Evolutionary conservation across 2,888 invertebrate species (phyloP), one percentile per base, ranked within the genome.

Genomic region (Ophion obscuratus): DNA sequence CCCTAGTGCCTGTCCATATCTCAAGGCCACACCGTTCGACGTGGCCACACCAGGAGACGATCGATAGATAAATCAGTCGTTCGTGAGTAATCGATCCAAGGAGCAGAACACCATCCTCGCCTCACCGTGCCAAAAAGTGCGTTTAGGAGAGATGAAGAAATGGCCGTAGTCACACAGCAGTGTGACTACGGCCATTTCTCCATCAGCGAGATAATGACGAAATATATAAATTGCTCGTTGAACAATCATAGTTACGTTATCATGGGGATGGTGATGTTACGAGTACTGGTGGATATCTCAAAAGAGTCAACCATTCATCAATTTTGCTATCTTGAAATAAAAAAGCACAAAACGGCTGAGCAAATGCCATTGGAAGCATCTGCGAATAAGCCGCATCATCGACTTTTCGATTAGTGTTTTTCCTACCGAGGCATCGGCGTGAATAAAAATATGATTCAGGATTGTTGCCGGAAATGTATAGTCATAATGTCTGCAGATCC

Each of bases 51-150:
- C 75, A 53, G 68, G 31, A 44, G 86, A 86, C 88, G 89, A 91
- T 92, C 91, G 90, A 90, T 92, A 91, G 92, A 91, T 92, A 92
- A 92, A 91, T 90, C 90, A 89, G 91, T 91, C 89, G 88, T 83
- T 90, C 87, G 88, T 88, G 88, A 90, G 88, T 91, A 91, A 92
- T 91, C 88, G 89, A 80, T 83, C 67, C 59, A 78, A 77, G 66
- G 40, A 62, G 36, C 66, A 67, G 61, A 74, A 64, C 73, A 44
- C 62, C 59, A 14, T 40, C 24, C 47, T 53, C 47, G 57, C 73
- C 73, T 66, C 78, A n/a, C n/a, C 44, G 31, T 74, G 47, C 67
- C 44, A 67, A 73, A 20, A 40, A 40, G 24, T 71, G 40, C 44
- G 64, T 36, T 10, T 40, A 57, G n/a, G 53, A 31, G 31, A 4